A percentile compares a stretch with the other conserved stretches of the same genome.
These are phyloP conservation scores for Bombus pascuorum DNA, from an alignment of 1,140 invertebrate genomes.

Conservation along the genomic window DNA sequence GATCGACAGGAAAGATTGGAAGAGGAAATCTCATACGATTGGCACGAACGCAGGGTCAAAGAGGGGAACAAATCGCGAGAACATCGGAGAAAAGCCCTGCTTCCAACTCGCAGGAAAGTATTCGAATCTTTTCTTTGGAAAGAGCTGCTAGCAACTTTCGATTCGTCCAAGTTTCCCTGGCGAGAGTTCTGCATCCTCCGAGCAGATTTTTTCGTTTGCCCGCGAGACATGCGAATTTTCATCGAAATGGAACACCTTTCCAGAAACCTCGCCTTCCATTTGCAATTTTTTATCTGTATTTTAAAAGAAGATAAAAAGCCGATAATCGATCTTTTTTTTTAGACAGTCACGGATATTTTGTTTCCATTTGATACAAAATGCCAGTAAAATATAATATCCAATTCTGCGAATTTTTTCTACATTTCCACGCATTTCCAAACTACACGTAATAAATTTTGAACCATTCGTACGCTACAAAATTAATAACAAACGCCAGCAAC, in stretches of 20 bases:
- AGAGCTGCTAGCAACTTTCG: constrained; percentile 5
- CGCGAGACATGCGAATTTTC: neutral
- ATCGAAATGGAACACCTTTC: neutral
- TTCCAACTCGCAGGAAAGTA: neutral
- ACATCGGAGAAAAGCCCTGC: neutral
- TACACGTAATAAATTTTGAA: no score
- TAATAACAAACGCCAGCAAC: no score
- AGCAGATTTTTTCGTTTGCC: constrained; percentile 2
- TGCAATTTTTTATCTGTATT: neutral
- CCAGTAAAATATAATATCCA: no score
- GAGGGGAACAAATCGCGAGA: constrained; percentile 12
- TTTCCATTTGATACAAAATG: neutral
- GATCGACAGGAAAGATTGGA: neutral
- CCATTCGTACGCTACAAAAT: no score
- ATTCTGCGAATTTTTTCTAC: no score
- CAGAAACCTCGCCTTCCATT: neutral
- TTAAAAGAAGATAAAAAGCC: neutral
- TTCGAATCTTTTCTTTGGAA: neutral
- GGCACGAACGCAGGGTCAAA: neutral
- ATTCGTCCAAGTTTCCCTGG: constrained; percentile 17
- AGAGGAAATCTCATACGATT: neutral
- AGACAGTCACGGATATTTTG: neutral
- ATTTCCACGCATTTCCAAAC: no score
- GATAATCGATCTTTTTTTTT: neutral
- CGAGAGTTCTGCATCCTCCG: constrained; percentile 17